These are phyloP conservation scores for Lampropteryx suffumata DNA, from an alignment of 2,888 invertebrate genomes.

Conservation along the genomic window DNA sequence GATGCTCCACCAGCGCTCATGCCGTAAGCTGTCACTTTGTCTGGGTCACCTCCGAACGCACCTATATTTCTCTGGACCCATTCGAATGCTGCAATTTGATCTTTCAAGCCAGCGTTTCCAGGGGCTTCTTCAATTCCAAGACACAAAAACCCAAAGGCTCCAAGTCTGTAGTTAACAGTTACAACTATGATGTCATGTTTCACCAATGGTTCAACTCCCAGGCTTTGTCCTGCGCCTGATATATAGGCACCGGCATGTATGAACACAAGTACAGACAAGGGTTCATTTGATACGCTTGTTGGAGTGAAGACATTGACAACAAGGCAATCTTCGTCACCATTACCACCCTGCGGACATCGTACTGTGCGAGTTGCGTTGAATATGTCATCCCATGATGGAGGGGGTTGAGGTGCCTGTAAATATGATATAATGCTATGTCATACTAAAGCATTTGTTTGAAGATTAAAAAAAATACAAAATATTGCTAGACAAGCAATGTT, in stretches of 20 bases:
- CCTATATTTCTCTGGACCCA: slow-evolving; percentile 50
- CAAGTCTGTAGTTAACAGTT: slow-evolving; percentile 51
- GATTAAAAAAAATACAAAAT: no score
- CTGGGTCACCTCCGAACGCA: slow-evolving; percentile 49
- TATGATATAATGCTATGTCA: no score
- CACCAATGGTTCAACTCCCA: slow-evolving; percentile 44
- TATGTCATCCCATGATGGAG: slow-evolving; percentile 37
- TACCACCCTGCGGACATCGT: slow-evolving; percentile 44
- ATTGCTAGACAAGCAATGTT: no score
- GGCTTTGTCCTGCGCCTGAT: slow-evolving; percentile 41
- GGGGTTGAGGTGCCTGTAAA: slow-evolving; percentile 29
- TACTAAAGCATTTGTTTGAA: no score
- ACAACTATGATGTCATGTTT: slow-evolving; percentile 46
- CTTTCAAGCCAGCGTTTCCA: slow-evolving; percentile 53
- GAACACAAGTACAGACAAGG: slow-evolving; percentile 46
- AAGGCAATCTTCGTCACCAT: slow-evolving; percentile 49
- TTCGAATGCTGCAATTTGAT: slow-evolving; percentile 47
- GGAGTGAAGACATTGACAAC: slow-evolving; percentile 48
- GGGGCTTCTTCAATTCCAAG: slow-evolving; percentile 45
- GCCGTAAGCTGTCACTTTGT: slow-evolving; percentile 51
- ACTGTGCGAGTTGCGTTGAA: slow-evolving; percentile 41
- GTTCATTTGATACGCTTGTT: slow-evolving; percentile 12
- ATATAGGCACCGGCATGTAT: slow-evolving; percentile 48
- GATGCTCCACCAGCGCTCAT: slow-evolving; percentile 54
- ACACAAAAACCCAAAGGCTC: slow-evolving; percentile 48